Base-by-base conservation (phyloP, 2,888 invertebrate genomes). In the Priocnemis perturbator region DNA sequence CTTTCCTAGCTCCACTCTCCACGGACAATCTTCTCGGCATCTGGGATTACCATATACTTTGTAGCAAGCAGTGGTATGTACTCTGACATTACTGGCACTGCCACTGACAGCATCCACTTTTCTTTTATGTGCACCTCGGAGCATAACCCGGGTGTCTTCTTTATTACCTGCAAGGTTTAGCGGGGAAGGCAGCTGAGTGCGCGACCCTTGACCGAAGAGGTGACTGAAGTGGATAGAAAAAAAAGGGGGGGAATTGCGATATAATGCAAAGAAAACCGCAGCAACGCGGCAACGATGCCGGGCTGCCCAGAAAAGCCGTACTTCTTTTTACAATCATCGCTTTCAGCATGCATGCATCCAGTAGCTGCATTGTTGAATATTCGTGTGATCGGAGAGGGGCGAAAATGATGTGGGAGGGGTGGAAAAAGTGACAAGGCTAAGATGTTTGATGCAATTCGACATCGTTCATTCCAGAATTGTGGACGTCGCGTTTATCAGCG, bases 11-110 rank as follows among this genome's bases (percentile, higher is more conserved):
- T 55, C 55, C 11, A n/a, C 55, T 55, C 55, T 55, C 55, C 50
- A 14, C 55, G 4, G 79, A 79, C 74, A 71, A 79, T 79, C 70
- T 77, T 63, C 63, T 70, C 44, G 64, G 77, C 78, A 74, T 73
- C 77, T 69, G 53, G 78, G 77, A 79, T 79, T 79, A 79, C 72
- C 78, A 77, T 78, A 76, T 60, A 78, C 78, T 72, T 67, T 65
- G 59, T 50, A 63, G 52, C 60, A 52, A 57, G 62, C 69, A 48
- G 58, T 50, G 67, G 55, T 64, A 63, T 60, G 68, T 69, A 73
- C 56, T 60, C 70, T 37, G 57, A 69, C 71, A 58, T 71, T 66
- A 69, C 73, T 65, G 69, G 47, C 71, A 67, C 67, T 65, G 64
- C 56, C 60, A 67, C 70, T 63, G 73, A 70, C 74, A 69, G 61